These are phyloP conservation scores for Esox niger DNA, from an alignment of 2,113 vertebrate genomes.

Conservation along the genomic window DNA sequence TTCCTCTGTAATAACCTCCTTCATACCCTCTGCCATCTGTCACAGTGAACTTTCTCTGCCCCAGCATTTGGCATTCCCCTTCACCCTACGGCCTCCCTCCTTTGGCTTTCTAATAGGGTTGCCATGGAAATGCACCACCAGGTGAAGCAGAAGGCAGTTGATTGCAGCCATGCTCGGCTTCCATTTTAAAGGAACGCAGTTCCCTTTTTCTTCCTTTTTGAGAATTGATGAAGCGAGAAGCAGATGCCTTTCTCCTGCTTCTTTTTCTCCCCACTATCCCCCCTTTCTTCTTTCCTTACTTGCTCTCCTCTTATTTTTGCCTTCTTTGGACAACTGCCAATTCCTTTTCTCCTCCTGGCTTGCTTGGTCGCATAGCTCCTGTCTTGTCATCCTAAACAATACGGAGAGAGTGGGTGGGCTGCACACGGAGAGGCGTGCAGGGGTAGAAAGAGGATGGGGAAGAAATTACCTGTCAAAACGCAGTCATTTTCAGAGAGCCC, in stretches of 20 bases:
- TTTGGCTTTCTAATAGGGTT: not conserved
- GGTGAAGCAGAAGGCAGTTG: not conserved
- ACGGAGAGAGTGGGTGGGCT: slow-evolving; percentile 1
- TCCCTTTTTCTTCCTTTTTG: not conserved
- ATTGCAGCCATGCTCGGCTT: not conserved
- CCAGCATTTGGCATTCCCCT: not conserved
- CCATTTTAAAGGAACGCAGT: not conserved
- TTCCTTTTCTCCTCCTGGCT: slow-evolving; percentile 1
- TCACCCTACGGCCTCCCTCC: not conserved
- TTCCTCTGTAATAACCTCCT: not conserved
- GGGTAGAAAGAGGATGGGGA: not conserved
- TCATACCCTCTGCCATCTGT: not conserved
- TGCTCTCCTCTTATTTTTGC: not conserved
- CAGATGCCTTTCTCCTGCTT: not conserved
- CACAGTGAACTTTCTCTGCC: not conserved
- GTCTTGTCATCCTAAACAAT: slow-evolving; percentile 3
- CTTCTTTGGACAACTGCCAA: slow-evolving; percentile 3
- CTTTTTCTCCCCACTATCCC: not conserved
- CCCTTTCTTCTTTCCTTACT: not conserved
- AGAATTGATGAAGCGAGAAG: slow-evolving; percentile 6
- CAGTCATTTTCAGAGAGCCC: not conserved
- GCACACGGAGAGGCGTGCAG: not conserved
- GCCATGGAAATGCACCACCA: not conserved
- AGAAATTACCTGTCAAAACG: not conserved
- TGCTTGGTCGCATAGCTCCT: not conserved